These are phyloP conservation scores for Cydia pomonella DNA, from an alignment of 1,140 invertebrate genomes.

Conservation along the genomic window DNA sequence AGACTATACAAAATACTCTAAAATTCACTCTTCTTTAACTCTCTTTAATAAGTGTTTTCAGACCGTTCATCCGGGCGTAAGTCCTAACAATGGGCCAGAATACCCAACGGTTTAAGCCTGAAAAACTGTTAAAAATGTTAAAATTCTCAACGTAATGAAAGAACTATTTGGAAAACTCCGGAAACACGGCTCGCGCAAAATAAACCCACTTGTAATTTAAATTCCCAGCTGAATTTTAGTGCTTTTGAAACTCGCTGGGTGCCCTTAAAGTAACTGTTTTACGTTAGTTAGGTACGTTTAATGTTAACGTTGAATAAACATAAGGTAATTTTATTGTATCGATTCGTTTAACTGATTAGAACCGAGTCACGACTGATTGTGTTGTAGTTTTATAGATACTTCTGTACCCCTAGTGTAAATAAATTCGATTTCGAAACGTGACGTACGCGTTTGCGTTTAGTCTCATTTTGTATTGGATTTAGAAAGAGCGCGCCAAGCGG, in stretches of 20 bases:
- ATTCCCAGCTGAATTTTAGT: not conserved
- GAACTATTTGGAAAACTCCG: constrained; percentile 24
- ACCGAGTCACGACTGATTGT: constrained; percentile 1
- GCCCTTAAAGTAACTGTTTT: constrained; percentile 6
- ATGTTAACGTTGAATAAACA: not conserved
- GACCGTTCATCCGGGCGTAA: constrained; percentile 14
- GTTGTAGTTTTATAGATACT: not conserved
- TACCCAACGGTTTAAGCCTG: not conserved
- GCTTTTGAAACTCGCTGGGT: not conserved
- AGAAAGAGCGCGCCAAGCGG: no score
- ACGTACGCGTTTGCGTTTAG: no score
- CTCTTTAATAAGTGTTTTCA: constrained; percentile 23
- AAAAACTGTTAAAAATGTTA: constrained; percentile 25
- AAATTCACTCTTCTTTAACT: not conserved
- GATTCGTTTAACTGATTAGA: not conserved
- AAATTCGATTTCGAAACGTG: no score
- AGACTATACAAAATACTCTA: not conserved
- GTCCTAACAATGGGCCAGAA: constrained; percentile 14
- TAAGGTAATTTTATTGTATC: not conserved
- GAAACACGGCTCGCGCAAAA: constrained; percentile 20
- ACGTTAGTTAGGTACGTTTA: not conserved
- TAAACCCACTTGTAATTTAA: constrained; percentile 13
- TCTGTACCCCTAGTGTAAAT: no score
- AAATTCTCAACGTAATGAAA: constrained; percentile 26
- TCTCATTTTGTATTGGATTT: no score